These are phyloP conservation scores for Galerucella nymphaeae DNA, from an alignment of 2,888 invertebrate species.

Conservation along the genomic window DNA sequence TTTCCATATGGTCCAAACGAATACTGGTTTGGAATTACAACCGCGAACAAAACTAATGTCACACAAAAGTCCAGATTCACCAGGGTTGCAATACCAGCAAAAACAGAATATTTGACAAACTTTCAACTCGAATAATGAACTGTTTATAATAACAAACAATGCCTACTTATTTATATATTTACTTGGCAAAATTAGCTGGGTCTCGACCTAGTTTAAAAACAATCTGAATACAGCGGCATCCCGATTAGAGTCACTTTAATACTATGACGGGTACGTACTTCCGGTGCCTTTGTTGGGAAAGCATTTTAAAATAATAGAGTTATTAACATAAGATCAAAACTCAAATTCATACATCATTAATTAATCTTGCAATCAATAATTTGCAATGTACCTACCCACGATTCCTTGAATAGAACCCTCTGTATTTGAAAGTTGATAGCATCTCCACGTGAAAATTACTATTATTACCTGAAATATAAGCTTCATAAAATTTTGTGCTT, in stretches of 20 bases:
- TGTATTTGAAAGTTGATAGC: not conserved
- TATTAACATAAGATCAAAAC: no score
- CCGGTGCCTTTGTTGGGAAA: no score
- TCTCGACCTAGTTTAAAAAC: not conserved
- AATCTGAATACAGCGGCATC: not conserved
- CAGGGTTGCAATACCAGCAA: not conserved
- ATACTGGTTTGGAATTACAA: no score
- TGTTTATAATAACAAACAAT: not conserved
- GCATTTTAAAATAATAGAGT: no score
- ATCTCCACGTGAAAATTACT: conserved; percentile 24
- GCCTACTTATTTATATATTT: not conserved
- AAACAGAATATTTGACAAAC: not conserved
- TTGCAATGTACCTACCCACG: no score
- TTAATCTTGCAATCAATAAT: no score
- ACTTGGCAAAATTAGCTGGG: not conserved
- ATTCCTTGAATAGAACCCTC: no score
- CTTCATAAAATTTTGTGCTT: conserved; percentile 26
- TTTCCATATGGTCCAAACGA: no score
- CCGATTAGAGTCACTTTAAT: not conserved
- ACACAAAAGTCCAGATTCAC: no score
- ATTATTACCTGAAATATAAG: conserved; percentile 19
- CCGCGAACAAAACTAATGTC: no score
- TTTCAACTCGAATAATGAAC: not conserved
- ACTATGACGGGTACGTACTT: no score
- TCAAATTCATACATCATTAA: no score